phyloP scores from a whole-genome alignment of 2,797 vertebrate species.

The Sebastes ruberrimus region DNA sequence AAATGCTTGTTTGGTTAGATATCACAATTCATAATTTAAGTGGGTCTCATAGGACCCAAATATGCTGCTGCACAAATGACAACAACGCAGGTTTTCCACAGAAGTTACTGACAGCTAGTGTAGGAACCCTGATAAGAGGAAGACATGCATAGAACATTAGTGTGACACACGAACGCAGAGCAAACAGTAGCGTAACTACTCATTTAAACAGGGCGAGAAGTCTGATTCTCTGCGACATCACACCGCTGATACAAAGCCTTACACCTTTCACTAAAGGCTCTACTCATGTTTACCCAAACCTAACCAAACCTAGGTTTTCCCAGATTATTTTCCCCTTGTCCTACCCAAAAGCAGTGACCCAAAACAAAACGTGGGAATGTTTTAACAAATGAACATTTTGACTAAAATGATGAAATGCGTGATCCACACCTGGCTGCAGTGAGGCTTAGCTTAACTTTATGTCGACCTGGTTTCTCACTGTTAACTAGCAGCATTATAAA shows the following conservation, averaged over 20 bases:
- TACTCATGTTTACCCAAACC: slow-evolving; percentile 16
- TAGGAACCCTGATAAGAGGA: slow-evolving; percentile 66
- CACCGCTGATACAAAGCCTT: slow-evolving; percentile 17
- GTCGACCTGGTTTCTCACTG: background rate
- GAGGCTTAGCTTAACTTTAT: background rate
- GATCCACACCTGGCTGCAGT: slow-evolving; percentile 22
- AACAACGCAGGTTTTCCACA: background rate
- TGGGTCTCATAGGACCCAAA: background rate
- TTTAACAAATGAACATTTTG: background rate
- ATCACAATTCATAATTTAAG: background rate
- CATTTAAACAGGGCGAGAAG: background rate
- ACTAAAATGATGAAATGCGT: background rate
- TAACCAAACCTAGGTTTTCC: background rate
- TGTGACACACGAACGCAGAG: slow-evolving; percentile 35
- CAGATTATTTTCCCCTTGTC: slow-evolving; percentile 3
- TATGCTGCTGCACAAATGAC: background rate
- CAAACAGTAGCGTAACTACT: slow-evolving; percentile 22
- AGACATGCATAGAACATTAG: slow-evolving; percentile 84
- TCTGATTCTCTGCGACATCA: slow-evolving; percentile 42
- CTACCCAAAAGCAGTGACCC: slow-evolving; percentile 4
- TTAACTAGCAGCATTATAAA: slow-evolving; percentile 18
- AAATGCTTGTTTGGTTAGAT: background rate
- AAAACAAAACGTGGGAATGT: slow-evolving; percentile 7
- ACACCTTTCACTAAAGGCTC: slow-evolving; percentile 10
- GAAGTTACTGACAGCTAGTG: background rate